Conservation (phyloP, 2,797 vertebrate species). For the Trichosurus vulpecula region DNA sequence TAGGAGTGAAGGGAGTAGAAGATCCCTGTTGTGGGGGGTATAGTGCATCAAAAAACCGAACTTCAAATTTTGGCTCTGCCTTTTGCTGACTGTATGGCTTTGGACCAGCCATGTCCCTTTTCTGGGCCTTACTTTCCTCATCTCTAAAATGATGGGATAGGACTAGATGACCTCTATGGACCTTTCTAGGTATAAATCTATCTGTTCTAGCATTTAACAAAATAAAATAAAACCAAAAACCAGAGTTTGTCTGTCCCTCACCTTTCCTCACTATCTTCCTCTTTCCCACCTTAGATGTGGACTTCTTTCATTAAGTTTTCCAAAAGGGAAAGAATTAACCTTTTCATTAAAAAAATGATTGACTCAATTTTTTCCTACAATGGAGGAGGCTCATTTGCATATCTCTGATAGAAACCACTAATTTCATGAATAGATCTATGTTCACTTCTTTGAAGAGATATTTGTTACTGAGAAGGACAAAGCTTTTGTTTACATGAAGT, state of each 20-base stretch:
- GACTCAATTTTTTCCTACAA: background rate
- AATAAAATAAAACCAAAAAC: background rate
- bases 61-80: background rate
- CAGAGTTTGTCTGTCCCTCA: background rate
- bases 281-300: background rate
- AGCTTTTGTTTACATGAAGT: conserved; percentile 16
- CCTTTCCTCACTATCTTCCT: background rate
- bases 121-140: background rate
- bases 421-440: conserved; percentile 15
- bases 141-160: background rate
- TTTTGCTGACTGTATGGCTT: background rate
- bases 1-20: background rate
- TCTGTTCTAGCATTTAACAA: background rate
- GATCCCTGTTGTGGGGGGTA: background rate
- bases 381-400: background rate
- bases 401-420: background rate
- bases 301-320: background rate
- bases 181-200: background rate
- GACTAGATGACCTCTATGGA: background rate
- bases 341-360: background rate
- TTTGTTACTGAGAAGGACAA: background rate
- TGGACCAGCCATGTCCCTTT: background rate
- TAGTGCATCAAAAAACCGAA: background rate
- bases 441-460: conserved; percentile 34
- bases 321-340: background rate